Conservation (phyloP, 2,113 vertebrate species). For the Mohoua ochrocephala region DNA sequence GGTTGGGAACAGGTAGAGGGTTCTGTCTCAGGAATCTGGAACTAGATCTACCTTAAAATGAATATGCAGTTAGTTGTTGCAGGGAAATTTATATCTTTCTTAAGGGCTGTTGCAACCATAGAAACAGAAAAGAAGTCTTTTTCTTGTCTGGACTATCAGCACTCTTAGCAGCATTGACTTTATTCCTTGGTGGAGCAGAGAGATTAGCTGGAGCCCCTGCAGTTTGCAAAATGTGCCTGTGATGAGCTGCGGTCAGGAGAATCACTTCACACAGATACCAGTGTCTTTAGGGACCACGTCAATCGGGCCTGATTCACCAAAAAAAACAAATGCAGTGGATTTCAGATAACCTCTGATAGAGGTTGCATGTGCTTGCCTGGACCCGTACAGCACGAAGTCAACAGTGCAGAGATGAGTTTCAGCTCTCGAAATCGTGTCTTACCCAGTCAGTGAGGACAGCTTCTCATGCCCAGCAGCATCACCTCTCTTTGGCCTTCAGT, state of each 20-base stretch:
- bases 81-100: constrained; percentile 70
- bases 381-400: not conserved
- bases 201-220: constrained; percentile 1
- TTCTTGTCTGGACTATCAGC: constrained; percentile 11
- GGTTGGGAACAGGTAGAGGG: constrained; percentile 67
- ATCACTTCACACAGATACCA: not conserved
- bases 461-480: not conserved
- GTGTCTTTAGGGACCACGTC: not conserved
- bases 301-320: not conserved
- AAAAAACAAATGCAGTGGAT: not conserved
- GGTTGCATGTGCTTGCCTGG: not conserved
- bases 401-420: not conserved
- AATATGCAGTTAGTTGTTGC: constrained; percentile 64
- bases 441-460: not conserved
- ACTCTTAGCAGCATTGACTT: constrained; percentile 7
- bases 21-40: constrained; percentile 77
- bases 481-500: not conserved
- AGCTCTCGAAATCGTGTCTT: not conserved
- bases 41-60: constrained; percentile 66
- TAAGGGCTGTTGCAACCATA: constrained; percentile 80
- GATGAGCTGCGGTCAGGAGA: not conserved
- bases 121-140: constrained; percentile 52
- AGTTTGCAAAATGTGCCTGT: not conserved
- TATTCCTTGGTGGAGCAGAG: not conserved
- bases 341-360: not conserved